Evolutionary conservation across 2,888 invertebrate genomes (phyloP).

Genomic region (Arctia plantaginis): DNA sequence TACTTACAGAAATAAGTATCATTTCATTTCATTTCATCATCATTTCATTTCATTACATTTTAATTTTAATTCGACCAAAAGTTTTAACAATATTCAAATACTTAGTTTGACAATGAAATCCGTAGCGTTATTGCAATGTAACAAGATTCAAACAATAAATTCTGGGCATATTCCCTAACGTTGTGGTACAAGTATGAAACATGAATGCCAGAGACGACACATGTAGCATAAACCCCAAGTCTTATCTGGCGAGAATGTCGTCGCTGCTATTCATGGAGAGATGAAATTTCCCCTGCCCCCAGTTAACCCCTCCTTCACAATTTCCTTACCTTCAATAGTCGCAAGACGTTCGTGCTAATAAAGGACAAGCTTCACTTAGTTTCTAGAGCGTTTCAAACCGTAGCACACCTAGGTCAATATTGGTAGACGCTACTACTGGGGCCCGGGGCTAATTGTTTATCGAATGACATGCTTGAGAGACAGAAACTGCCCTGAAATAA

Average conservation of each 20-base stretch:
- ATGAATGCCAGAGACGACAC: slow-evolving; percentile 5
- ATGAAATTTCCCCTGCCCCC: slow-evolving; percentile 27
- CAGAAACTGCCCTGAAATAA: not conserved
- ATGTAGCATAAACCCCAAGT: not conserved
- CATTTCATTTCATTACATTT: too few relatives aligned
- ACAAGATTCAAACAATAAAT: not conserved
- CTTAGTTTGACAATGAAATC: not conserved
- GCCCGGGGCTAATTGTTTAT: slow-evolving; percentile 11
- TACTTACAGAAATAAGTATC: too few relatives aligned
- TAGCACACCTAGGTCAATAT: slow-evolving; percentile 19
- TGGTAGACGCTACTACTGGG: not conserved
- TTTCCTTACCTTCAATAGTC: slow-evolving; percentile 37
- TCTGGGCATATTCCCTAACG: not conserved
- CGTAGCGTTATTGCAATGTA: not conserved
- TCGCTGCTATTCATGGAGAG: slow-evolving; percentile 18
- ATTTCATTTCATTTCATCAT: too few relatives aligned
- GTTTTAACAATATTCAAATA: not conserved
- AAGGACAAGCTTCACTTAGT: slow-evolving; percentile 23
- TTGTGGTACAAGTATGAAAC: slow-evolving; percentile 5
- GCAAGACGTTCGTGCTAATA: slow-evolving; percentile 20
- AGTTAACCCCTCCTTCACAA: slow-evolving; percentile 28
- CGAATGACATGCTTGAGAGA: not conserved
- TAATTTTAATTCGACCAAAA: not conserved
- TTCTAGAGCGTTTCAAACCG: slow-evolving; percentile 9
- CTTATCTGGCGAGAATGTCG: slow-evolving; percentile 17